Conservation (phyloP, 92 coral and sea anemone genomes). For the Parazoanthus darwini region DNA sequence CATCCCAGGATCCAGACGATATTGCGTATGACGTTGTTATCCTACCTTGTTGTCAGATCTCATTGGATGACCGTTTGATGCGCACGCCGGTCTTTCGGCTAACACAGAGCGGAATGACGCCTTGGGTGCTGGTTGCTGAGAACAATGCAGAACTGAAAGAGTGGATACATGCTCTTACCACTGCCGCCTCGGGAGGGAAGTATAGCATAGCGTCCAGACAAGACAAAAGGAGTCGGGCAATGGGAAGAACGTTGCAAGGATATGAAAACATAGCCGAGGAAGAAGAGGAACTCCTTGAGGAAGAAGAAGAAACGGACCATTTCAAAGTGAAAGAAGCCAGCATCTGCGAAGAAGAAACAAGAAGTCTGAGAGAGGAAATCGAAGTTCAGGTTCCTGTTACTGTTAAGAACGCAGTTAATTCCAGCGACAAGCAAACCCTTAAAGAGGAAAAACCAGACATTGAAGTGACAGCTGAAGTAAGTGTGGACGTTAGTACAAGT, state of each 20-base stretch:
- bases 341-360: not conserved
- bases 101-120: slow-evolving; percentile 90
- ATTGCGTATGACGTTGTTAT: slow-evolving; percentile 96
- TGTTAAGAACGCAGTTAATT: not conserved
- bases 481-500: not conserved
- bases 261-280: slow-evolving; percentile 86
- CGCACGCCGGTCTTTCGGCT: slow-evolving; percentile 97
- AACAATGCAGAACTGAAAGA: slow-evolving; percentile 85
- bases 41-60: slow-evolving; percentile 96
- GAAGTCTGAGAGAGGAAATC: not conserved
- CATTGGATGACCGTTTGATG: slow-evolving; percentile 89
- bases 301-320: slow-evolving; percentile 54
- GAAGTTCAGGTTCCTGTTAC: not conserved
- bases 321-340: not conserved
- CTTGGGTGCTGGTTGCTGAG: slow-evolving; percentile 95
- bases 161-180: slow-evolving; percentile 93
- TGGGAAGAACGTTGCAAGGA: slow-evolving; percentile 48
- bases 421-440: not conserved
- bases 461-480: not conserved
- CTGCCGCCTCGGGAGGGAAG: slow-evolving; percentile 93
- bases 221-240: slow-evolving; percentile 47
- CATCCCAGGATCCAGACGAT: slow-evolving; percentile 90
- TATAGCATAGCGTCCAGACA: slow-evolving; percentile 48
- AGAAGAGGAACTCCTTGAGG: slow-evolving; percentile 43
- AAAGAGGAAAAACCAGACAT: not conserved